A percentile compares a stretch with the other conserved stretches of the same genome.
phyloP scores from a whole-genome alignment of 1,140 invertebrate genomes.

The Megalonaias nervosa region DNA sequence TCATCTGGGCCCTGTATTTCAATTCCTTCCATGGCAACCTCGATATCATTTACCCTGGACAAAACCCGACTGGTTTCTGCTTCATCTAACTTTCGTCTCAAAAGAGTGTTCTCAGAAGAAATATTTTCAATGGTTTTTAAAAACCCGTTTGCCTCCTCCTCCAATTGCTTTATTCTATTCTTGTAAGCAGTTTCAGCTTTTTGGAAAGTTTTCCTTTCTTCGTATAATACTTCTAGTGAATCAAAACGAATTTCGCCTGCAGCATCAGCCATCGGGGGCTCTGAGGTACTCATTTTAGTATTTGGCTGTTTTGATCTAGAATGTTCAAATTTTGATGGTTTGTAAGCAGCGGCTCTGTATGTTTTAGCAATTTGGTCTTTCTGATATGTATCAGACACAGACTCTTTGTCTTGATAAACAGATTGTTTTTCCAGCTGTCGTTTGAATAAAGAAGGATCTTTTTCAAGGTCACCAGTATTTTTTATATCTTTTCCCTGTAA shows the following conservation, averaged over 20 bases:
- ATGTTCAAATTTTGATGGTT: too few relatives aligned
- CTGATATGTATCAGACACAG: too few relatives aligned
- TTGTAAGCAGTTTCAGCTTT: constrained; percentile 45
- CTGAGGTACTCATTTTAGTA: too few relatives aligned
- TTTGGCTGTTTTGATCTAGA: too few relatives aligned
- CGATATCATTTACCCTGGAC: constrained; percentile 1
- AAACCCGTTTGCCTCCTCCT: constrained; percentile 50
- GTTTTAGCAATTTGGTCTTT: too few relatives aligned
- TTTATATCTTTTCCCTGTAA: too few relatives aligned
- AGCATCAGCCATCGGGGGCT: too few relatives aligned
- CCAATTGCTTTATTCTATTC: constrained; percentile 48
- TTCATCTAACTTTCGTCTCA: constrained; percentile 34
- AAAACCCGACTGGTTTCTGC: constrained; percentile 22
- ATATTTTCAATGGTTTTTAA: constrained; percentile 46
- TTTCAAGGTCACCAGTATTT: too few relatives aligned
- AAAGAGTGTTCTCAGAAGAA: constrained; percentile 38
- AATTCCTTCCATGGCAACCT: constrained; percentile 22
- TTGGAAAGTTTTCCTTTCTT: constrained; percentile 41
- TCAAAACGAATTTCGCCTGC: constrained; percentile 4
- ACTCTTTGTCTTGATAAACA: too few relatives aligned
- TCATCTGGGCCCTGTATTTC: constrained; percentile 23
- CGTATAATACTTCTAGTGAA: constrained; percentile 44
- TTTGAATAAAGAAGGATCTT: too few relatives aligned
- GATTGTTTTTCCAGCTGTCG: too few relatives aligned
- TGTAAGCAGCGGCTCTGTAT: too few relatives aligned